Percentiles rank a stretch among this genome's conserved stretches.
Conservation (phyloP, 64 coral and sea anemone genomes). For the Montipora efflorescens region DNA sequence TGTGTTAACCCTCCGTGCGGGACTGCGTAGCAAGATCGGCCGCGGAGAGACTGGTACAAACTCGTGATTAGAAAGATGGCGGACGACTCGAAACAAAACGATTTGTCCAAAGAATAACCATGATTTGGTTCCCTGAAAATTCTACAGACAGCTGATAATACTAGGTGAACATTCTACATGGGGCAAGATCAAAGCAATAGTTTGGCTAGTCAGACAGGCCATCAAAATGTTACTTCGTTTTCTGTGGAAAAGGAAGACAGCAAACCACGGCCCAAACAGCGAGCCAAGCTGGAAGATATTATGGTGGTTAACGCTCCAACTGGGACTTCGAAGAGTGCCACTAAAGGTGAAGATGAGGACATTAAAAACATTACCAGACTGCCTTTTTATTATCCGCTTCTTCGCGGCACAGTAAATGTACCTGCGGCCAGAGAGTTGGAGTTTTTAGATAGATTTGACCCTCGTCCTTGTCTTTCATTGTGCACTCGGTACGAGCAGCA, state of each 20-base stretch:
- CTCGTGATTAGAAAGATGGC: slow-evolving; percentile 17
- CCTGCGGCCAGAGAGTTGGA: slow-evolving; percentile 73
- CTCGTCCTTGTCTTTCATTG: slow-evolving; percentile 61
- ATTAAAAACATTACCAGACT: slow-evolving; percentile 64
- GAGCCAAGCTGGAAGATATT: slow-evolving; percentile 87
- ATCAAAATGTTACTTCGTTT: slow-evolving; percentile 42
- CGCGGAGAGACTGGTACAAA: neutral
- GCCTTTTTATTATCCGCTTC: slow-evolving; percentile 75
- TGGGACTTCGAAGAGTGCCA: slow-evolving; percentile 10
- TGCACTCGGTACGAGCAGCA: slow-evolving; percentile 94
- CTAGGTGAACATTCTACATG: slow-evolving; percentile 19
- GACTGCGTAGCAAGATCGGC: neutral
- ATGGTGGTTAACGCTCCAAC: slow-evolving; percentile 85
- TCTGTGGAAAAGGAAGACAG: slow-evolving; percentile 61
- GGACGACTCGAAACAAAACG: neutral
- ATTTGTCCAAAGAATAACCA: neutral
- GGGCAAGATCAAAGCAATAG: slow-evolving; percentile 87
- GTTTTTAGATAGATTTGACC: slow-evolving; percentile 77
- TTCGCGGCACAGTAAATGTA: slow-evolving; percentile 64
- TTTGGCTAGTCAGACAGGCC: neutral
- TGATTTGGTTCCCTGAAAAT: neutral
- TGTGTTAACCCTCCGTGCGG: too few relatives aligned
- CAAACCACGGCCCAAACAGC: slow-evolving; percentile 44
- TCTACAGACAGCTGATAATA: neutral
- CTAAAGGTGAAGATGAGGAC: slow-evolving; percentile 76